These are phyloP conservation scores for Malurus alboscapulatus DNA, from an alignment of 2,113 vertebrate species.

Conservation along the genomic window DNA sequence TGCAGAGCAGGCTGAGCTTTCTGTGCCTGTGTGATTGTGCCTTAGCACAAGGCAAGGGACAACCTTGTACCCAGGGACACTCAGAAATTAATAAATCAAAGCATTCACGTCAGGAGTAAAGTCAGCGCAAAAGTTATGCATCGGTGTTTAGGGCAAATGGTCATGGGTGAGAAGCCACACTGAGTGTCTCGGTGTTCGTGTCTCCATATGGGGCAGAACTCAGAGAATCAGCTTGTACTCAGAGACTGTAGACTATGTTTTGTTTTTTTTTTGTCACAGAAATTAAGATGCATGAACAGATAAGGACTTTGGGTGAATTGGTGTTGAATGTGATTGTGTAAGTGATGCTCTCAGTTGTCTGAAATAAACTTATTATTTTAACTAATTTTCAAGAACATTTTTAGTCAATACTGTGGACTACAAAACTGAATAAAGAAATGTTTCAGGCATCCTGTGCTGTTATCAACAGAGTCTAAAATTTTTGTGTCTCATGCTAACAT, in stretches of 20 bases:
- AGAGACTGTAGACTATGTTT: neutral
- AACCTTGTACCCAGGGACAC: neutral
- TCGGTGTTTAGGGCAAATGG: neutral
- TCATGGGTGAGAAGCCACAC: neutral
- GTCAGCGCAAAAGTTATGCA: neutral
- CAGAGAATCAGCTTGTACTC: neutral
- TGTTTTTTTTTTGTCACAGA: neutral
- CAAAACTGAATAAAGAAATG: neutral
- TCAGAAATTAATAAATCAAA: neutral
- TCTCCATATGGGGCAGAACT: neutral
- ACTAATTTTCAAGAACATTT: neutral
- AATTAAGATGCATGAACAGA: neutral
- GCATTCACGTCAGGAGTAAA: neutral
- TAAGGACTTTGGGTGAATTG: neutral
- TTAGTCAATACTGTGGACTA: neutral
- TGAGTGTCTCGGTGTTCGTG: neutral
- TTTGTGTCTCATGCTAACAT: neutral
- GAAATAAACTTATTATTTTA: neutral
- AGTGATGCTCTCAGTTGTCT: neutral
- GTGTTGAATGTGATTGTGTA: rapidly evolving
- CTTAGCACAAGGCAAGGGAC: neutral
- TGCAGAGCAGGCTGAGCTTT: neutral
- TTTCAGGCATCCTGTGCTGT: neutral
- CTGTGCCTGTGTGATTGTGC: neutral
- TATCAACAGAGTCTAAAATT: neutral